Percentiles rank a stretch among this genome's conserved stretches.
phyloP scores from a whole-genome alignment of 2,113 vertebrate genomes.

The Microtus montanus region DNA sequence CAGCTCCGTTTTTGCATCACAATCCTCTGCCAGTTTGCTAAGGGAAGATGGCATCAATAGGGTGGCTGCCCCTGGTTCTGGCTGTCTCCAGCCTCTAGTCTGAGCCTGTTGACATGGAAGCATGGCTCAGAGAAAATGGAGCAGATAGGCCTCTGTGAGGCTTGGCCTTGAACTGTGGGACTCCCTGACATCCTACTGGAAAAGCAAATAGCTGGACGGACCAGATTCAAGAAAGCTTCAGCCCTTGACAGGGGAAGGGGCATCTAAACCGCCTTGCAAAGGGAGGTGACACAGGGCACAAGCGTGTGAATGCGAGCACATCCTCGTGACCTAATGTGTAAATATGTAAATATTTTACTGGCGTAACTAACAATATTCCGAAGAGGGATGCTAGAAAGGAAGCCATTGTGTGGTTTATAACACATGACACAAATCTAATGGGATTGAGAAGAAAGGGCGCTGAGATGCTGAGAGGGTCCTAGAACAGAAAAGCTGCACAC shows the following conservation, averaged over 20 bases:
- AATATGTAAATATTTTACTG: background rate
- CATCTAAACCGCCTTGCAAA: background rate
- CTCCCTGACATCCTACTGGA: background rate
- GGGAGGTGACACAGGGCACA: background rate
- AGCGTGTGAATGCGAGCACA: no score
- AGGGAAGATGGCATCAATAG: background rate
- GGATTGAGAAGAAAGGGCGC: background rate
- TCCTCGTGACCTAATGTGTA: background rate
- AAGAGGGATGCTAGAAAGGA: background rate
- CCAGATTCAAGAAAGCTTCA: background rate
- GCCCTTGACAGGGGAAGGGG: background rate
- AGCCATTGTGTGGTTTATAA: background rate
- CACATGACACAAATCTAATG: background rate
- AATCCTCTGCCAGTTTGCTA: background rate
- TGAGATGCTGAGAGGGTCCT: background rate
- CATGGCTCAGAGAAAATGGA: background rate
- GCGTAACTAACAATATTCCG: background rate
- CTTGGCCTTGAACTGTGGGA: background rate
- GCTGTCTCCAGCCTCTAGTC: background rate
- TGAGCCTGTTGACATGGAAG: background rate
- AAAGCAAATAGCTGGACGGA: background rate
- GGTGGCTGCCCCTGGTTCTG: background rate
- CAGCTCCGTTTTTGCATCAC: background rate
- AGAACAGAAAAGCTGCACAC: background rate
- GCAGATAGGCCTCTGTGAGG: background rate